A percentile compares a stretch with the other conserved stretches of the same genome.
Evolutionary conservation across 2,888 invertebrate species (phyloP).

Genomic region (Chymomyza amoena): DNA sequence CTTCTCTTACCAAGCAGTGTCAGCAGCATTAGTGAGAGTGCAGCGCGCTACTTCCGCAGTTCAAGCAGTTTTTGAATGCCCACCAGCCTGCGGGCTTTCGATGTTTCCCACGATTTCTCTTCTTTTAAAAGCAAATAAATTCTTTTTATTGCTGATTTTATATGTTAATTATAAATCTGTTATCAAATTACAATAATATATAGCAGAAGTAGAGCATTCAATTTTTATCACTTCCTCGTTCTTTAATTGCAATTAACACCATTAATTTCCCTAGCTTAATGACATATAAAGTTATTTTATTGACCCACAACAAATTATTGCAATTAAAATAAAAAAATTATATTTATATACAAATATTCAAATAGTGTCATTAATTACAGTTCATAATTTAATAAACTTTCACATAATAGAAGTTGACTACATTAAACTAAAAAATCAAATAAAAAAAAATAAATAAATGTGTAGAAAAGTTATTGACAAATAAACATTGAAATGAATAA

Average conservation of each 20-base stretch:
- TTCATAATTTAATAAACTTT: conserved; percentile 19
- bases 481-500: not conserved
- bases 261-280: not conserved
- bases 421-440: conserved; percentile 8
- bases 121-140: too few relatives aligned
- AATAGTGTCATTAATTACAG: not conserved
- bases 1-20: too few relatives aligned
- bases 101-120: too few relatives aligned
- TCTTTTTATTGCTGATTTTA: too few relatives aligned
- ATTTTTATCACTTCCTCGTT: not conserved
- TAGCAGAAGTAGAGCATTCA: too few relatives aligned
- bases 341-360: not conserved
- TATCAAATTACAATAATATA: too few relatives aligned
- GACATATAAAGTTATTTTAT: not conserved
- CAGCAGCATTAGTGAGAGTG: too few relatives aligned
- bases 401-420: conserved; percentile 18
- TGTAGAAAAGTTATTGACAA: too few relatives aligned
- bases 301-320: not conserved
- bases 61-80: too few relatives aligned
- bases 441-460: not conserved
- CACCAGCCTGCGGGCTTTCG: too few relatives aligned
- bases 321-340: not conserved
- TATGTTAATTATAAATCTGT: too few relatives aligned
- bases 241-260: not conserved
- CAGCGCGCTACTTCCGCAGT: too few relatives aligned